A percentile compares a stretch with the other conserved stretches of the same genome.
Evolutionary conservation across 2,113 vertebrate genomes (phyloP).

Genomic region (Anolis sagrei): DNA sequence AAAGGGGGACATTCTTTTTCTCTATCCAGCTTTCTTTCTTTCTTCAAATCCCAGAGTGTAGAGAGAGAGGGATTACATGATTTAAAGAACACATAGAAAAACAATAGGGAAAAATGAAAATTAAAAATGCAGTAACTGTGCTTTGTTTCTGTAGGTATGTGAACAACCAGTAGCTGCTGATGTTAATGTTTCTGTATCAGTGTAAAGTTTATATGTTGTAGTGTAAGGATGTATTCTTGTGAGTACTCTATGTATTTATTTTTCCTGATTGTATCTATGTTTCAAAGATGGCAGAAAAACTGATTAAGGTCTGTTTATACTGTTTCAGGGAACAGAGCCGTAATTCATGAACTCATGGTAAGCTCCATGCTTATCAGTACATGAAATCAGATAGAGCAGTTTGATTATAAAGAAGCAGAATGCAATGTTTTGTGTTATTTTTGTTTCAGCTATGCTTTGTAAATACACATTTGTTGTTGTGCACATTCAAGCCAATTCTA

Average conservation of each 20-base stretch:
- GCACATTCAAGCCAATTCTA: too few species aligned
- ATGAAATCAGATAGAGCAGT: background rate
- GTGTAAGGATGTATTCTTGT: background rate
- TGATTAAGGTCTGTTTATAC: background rate
- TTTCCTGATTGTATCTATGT: background rate
- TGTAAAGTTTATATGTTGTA: background rate
- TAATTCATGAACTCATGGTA: background rate
- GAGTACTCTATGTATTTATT: background rate
- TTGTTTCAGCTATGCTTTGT: too few species aligned
- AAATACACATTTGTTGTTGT: too few species aligned
- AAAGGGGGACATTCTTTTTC: too few species aligned
- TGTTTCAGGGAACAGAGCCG: background rate
- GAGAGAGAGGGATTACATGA: too few species aligned
- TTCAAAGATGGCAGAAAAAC: background rate
- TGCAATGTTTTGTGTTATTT: too few species aligned
- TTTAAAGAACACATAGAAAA: too few species aligned
- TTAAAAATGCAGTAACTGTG: too few species aligned
- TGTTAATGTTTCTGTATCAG: background rate
- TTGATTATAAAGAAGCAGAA: too few species aligned
- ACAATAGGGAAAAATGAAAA: too few species aligned
- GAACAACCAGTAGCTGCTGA: background rate
- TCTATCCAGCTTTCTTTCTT: too few species aligned
- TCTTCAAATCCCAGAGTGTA: too few species aligned
- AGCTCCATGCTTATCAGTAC: background rate
- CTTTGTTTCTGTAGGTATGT: background rate